These are phyloP conservation scores for Biston stratarius DNA, from an alignment of 2,888 invertebrate genomes.

Conservation along the genomic window DNA sequence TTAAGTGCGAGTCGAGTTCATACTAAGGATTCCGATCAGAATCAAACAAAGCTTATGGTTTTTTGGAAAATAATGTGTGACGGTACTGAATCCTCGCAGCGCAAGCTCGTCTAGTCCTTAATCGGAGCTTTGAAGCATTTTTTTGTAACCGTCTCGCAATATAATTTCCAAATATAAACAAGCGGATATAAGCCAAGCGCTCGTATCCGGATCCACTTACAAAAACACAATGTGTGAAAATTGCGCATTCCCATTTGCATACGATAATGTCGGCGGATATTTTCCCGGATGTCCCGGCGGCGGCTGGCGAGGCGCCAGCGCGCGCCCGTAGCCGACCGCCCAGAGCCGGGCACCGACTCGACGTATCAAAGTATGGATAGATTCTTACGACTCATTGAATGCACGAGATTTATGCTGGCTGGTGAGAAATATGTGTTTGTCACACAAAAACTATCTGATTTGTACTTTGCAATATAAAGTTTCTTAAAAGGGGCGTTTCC, in stretches of 20 bases:
- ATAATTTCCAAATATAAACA: background rate
- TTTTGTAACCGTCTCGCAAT: background rate
- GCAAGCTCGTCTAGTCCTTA: too few relatives aligned
- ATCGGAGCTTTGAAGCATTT: background rate
- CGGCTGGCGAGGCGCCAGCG: slow-evolving; percentile 29
- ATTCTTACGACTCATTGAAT: background rate
- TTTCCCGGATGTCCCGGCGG: slow-evolving; percentile 36
- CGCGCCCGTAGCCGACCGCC: background rate
- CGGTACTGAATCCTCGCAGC: too few relatives aligned
- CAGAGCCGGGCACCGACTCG: slow-evolving; percentile 14
- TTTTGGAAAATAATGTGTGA: too few relatives aligned
- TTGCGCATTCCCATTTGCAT: slow-evolving; percentile 30
- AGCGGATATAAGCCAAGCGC: slow-evolving; percentile 3
- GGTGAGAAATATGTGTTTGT: too few relatives aligned
- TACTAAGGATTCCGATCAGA: too few relatives aligned
- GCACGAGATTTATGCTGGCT: background rate
- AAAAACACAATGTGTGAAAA: slow-evolving; percentile 31
- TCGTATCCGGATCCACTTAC: slow-evolving; percentile 17
- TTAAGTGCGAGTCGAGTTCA: too few relatives aligned
- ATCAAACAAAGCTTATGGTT: too few relatives aligned
- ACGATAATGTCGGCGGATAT: slow-evolving; percentile 34
- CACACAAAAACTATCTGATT: too few relatives aligned
- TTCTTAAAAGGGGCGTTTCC: too few relatives aligned
- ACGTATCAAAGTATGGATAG: background rate
- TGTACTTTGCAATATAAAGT: too few relatives aligned